Conservation (phyloP, 2,113 vertebrate species). For the Malurus melanocephalus region DNA sequence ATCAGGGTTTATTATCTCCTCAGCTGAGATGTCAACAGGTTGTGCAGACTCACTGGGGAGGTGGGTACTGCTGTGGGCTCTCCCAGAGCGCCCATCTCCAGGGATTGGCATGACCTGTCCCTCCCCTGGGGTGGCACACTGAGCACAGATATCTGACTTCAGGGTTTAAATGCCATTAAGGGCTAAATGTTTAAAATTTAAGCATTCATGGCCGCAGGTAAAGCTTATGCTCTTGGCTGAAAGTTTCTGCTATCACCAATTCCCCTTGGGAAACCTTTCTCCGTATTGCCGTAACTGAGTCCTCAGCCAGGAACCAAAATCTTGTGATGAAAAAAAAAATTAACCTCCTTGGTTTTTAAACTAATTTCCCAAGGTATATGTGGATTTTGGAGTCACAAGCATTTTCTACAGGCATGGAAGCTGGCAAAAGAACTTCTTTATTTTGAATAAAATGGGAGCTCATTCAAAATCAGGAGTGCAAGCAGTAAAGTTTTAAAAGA, state of each 20-base stretch:
- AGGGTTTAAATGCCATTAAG: neutral
- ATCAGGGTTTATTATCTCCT: neutral
- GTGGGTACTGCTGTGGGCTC: accelerated
- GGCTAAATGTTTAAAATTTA: neutral
- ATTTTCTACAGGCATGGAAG: neutral
- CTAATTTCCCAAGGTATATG: neutral
- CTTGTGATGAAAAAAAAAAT: neutral
- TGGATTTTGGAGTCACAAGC: neutral
- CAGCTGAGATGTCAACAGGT: neutral
- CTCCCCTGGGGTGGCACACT: neutral
- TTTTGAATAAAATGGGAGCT: neutral
- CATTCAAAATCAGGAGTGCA: neutral
- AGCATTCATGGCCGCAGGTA: neutral
- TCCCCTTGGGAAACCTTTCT: neutral
- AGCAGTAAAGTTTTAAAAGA: neutral
- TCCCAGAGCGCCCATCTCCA: accelerated
- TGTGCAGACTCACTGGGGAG: accelerated
- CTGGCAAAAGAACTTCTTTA: neutral
- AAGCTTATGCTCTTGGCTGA: neutral
- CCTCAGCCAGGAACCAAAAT: neutral
- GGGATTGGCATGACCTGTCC: accelerated
- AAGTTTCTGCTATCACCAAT: neutral
- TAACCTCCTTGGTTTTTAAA: neutral
- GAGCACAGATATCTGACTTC: neutral
- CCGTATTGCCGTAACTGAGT: neutral